These are phyloP conservation scores for Prionailurus bengalensis DNA, from an alignment of 2,113 vertebrate species.

Conservation along the genomic window DNA sequence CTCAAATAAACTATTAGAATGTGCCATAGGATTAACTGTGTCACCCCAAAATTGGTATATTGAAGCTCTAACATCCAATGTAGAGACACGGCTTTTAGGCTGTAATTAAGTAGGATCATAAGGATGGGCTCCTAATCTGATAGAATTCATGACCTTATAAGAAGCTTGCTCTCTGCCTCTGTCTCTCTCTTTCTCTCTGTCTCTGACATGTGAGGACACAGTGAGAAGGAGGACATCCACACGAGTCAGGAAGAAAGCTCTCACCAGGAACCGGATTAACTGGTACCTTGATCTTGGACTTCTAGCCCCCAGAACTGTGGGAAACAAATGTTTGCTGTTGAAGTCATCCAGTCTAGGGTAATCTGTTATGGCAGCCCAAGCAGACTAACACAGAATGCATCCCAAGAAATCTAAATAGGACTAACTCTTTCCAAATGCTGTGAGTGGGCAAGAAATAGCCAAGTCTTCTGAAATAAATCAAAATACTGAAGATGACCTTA, in stretches of 20 bases:
- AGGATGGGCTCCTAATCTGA: background rate
- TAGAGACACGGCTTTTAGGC: background rate
- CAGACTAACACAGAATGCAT: background rate
- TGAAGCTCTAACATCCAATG: background rate
- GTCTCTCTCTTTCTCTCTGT: background rate
- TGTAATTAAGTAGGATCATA: background rate
- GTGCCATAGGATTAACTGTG: background rate
- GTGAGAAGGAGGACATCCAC: background rate
- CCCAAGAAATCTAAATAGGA: background rate
- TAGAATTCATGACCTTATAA: background rate
- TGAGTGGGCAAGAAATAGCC: background rate
- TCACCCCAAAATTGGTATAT: background rate
- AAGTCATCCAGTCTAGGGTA: background rate
- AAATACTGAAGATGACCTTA: background rate
- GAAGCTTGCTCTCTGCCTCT: background rate
- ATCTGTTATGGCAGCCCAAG: background rate
- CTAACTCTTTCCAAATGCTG: background rate
- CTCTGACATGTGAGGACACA: background rate
- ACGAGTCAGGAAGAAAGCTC: background rate
- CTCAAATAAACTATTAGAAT: background rate
- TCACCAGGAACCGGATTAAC: background rate
- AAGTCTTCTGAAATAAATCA: background rate
- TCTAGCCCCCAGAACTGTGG: background rate
- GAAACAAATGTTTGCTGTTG: background rate
- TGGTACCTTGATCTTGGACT: background rate